Percentiles rank a stretch among this genome's conserved stretches.
These are phyloP conservation scores for Nannobrachium achirus DNA, from an alignment of 2,113 vertebrate genomes.

Conservation along the genomic window DNA sequence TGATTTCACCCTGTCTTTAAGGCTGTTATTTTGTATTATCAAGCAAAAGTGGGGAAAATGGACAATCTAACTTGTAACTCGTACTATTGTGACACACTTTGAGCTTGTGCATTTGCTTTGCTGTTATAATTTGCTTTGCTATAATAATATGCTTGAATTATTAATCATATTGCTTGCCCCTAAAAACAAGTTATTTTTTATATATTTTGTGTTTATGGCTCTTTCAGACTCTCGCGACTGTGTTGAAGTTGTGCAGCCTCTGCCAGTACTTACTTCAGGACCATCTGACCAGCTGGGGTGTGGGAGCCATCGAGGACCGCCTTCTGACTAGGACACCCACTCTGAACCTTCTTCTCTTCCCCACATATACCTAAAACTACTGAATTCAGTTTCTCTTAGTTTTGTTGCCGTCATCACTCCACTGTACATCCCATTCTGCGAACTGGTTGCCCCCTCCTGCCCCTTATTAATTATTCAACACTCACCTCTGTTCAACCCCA, in stretches of 20 bases:
- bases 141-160: too few species aligned
- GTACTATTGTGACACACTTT: too few species aligned
- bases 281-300: conserved; percentile 98
- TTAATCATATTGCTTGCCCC: too few species aligned
- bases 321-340: conserved; percentile 90
- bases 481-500: conserved; percentile 42
- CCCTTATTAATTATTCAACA: conserved; percentile 10
- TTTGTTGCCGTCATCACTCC: conserved; percentile 54
- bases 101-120: too few species aligned
- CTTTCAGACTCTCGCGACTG: conserved; percentile 94
- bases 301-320: conserved; percentile 98
- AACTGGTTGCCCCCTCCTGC: conserved; percentile 54
- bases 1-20: too few species aligned
- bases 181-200: too few species aligned
- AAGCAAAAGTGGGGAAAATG: too few species aligned
- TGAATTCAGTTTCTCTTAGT: conserved; percentile 82
- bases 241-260: conserved; percentile 99
- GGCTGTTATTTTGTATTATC: too few species aligned
- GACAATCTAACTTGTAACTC: too few species aligned
- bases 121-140: too few species aligned
- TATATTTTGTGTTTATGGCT: conserved; percentile 18
- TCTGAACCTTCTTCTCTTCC: conserved; percentile 74
- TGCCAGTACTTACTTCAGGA: conserved; percentile 99
- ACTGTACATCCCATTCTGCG: conserved; percentile 61
- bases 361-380: conserved; percentile 78